Evolutionary conservation across 1,140 invertebrate species (phyloP), one percentile per base, ranked within the genome.

Genomic region (Harlomillsia oculata): DNA sequence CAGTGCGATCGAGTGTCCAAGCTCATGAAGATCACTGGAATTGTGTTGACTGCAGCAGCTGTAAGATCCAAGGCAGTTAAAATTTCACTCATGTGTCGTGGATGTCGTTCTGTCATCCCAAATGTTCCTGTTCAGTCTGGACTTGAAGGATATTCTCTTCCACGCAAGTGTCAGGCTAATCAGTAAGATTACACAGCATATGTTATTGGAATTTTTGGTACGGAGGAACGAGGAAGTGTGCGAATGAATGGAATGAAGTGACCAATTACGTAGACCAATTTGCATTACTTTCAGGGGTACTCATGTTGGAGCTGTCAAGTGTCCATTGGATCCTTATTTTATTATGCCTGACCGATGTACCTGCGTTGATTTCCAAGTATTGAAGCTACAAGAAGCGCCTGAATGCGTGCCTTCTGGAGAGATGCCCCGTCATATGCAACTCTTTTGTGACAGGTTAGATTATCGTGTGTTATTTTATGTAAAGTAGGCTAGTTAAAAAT

Each of bases 321-420:
- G 97, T 72, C 95, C 96, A 2, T 69, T 99, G 21, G 97, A 99
- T 76, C 97, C 97, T 4, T 99, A 90, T 70, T 96, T 95, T 69
- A 97, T 99, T 59, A 83, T 83, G 29, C 94, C 96, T 23, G 97
- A 99, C 68, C 97, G 96, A 72, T 98, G 95, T 69, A 79, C 83
- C 63, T 99, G 96, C 72, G 87, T 97, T 4, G 96, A 99, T 74
- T 97, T 90, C 70, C 82, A 84, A 70, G 73, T 77, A 13, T 63
- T 84, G 5, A 80, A 81, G 62, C 36, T 68, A 11, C 63, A 65
- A 44, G 56, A 59, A 53, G 30, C 57, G 49, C 61, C 61, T 4
- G 96, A 99, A 72, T 85, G 84, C 60, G 89, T 99, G 56, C 97
- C 96, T 0, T 92, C 97, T 69, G 95, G 97, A 51, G 97, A 99